Conservation (phyloP, 2,888 invertebrate genomes). For the Chirona hameri region DNA sequence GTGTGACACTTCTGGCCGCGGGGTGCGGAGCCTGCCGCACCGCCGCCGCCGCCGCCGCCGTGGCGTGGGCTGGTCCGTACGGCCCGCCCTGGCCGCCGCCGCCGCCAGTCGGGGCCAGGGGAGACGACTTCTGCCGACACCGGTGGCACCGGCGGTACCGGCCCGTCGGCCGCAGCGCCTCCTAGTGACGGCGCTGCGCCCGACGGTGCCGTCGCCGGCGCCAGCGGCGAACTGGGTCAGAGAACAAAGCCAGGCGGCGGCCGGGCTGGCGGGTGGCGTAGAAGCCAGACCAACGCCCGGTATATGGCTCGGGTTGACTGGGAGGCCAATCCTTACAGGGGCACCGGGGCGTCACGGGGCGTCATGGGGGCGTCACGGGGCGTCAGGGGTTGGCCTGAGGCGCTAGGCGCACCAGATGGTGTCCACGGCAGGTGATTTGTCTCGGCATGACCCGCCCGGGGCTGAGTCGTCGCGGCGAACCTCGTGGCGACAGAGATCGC, state of each 20-base stretch:
- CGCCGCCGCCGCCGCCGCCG: neutral
- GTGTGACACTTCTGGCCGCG: constrained; percentile 2
- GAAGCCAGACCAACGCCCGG: neutral
- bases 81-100: neutral
- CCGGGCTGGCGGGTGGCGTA: neutral
- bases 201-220: neutral
- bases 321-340: neutral
- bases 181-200: neutral
- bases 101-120: neutral
- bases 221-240: constrained; percentile 1
- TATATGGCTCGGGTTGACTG: neutral
- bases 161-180: neutral
- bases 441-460: no score
- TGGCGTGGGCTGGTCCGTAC: neutral
- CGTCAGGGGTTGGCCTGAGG: neutral
- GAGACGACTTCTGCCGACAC: neutral
- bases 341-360: neutral
- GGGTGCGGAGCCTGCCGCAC: neutral
- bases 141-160: neutral
- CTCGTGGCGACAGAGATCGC: no score
- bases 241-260: neutral
- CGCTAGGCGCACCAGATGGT: no score
- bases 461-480: no score
- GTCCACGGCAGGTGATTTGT: no score
- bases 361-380: neutral